Evolutionary conservation across 1,140 invertebrate species (phyloP).

Genomic region (Drosophila sucinea): DNA sequence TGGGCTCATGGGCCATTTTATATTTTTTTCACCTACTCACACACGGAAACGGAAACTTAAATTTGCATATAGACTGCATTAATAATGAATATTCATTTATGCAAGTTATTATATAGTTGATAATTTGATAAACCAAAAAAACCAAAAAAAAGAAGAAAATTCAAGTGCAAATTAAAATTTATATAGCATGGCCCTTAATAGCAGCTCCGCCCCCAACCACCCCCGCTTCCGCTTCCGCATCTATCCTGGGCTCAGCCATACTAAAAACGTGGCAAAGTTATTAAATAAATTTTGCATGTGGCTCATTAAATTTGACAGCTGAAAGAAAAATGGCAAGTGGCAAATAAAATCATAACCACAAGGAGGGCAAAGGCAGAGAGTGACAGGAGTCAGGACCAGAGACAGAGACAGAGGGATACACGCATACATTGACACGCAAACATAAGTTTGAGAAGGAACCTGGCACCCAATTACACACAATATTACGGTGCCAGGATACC

Average conservation of each 20-base stretch:
- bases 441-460: slow-evolving; percentile 38
- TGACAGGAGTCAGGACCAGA: neutral
- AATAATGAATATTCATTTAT: neutral
- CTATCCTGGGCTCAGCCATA: slow-evolving; percentile 51
- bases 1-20: slow-evolving; percentile 1
- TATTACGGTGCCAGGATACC: slow-evolving; percentile 32
- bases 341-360: slow-evolving; percentile 50
- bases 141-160: slow-evolving; percentile 34
- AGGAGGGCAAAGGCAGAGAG: neutral
- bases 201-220: neutral
- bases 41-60: neutral
- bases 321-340: slow-evolving; percentile 19
- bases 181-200: slow-evolving; percentile 36
- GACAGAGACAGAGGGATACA: neutral
- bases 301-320: slow-evolving; percentile 67
- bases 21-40: neutral
- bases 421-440: slow-evolving; percentile 21
- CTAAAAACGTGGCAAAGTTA: slow-evolving; percentile 56
- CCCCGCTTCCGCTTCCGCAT: neutral
- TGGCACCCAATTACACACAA: slow-evolving; percentile 44
- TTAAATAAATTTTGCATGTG: slow-evolving; percentile 78
- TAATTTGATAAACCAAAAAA: slow-evolving; percentile 9
- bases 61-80: neutral
- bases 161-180: slow-evolving; percentile 37
- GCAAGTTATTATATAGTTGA: neutral